These are phyloP conservation scores for Pseudochromis fuscus DNA, from an alignment of 2,797 vertebrate species.

Conservation along the genomic window DNA sequence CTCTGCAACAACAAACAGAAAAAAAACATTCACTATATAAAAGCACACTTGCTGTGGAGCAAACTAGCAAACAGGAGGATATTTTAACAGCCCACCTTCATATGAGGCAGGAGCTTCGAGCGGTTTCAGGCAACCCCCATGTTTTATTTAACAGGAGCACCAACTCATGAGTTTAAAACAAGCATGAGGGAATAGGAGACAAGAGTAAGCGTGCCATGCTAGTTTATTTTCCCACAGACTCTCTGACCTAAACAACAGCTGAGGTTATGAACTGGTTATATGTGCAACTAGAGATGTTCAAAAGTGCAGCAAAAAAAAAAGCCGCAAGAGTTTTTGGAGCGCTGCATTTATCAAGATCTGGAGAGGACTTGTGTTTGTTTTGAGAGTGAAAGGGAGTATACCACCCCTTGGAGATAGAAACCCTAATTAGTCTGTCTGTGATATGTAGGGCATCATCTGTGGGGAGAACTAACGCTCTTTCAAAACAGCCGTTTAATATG, in stretches of 20 bases:
- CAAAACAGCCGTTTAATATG: slow-evolving; percentile 74
- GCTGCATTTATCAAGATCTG: slow-evolving; percentile 45
- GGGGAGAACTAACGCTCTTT: slow-evolving; percentile 63
- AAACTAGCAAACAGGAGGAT: background rate
- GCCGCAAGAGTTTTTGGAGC: background rate
- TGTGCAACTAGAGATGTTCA: background rate
- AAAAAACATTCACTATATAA: slow-evolving; percentile 18
- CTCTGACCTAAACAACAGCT: background rate
- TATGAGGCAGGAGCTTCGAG: slow-evolving; percentile 23
- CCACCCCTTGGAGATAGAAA: slow-evolving; percentile 51
- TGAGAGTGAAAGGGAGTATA: slow-evolving; percentile 51
- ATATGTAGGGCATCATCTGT: slow-evolving; percentile 71
- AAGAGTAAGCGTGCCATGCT: background rate
- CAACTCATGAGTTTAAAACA: slow-evolving; percentile 15
- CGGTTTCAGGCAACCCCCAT: slow-evolving; percentile 13
- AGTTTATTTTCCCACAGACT: background rate
- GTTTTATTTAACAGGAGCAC: slow-evolving; percentile 28
- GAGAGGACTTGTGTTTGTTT: slow-evolving; percentile 60
- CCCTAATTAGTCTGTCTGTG: slow-evolving; percentile 75
- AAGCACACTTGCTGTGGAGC: background rate
- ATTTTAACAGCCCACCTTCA: background rate
- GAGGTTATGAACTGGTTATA: background rate
- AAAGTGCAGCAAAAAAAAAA: background rate
- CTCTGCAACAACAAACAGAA: slow-evolving; percentile 74
- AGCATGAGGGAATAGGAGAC: slow-evolving; percentile 16